Evolutionary conservation across 2,888 invertebrate species (phyloP).

Genomic region (Polyploca ridens): DNA sequence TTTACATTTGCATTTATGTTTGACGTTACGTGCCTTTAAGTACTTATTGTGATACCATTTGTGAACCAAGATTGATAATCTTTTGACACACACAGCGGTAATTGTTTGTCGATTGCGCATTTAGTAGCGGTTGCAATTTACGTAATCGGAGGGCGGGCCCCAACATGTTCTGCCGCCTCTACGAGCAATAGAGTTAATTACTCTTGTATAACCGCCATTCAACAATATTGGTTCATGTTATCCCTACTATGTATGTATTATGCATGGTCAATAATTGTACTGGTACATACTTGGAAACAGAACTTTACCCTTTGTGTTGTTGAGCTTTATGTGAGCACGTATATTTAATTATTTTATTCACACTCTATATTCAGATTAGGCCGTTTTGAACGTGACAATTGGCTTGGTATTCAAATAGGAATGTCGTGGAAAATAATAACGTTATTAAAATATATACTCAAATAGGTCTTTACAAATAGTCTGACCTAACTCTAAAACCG

Average conservation of each 20-base stretch:
- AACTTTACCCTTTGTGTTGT: not conserved
- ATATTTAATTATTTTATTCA: not conserved
- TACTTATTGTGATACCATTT: not conserved
- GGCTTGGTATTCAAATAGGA: no score
- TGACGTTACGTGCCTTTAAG: not conserved
- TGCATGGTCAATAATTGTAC: conserved; percentile 10
- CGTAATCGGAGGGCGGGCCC: conserved; percentile 27
- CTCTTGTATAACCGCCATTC: conserved; percentile 41
- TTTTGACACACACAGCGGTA: conserved; percentile 5
- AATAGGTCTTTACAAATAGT: no score
- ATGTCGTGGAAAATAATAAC: no score
- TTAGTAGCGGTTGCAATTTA: conserved; percentile 30
- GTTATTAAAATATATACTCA: no score
- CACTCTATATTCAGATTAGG: no score
- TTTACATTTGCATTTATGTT: not conserved
- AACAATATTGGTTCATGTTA: conserved; percentile 47
- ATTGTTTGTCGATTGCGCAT: conserved; percentile 20
- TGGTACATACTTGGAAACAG: not conserved
- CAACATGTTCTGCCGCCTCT: conserved; percentile 10
- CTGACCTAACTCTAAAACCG: no score
- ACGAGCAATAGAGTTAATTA: conserved; percentile 51
- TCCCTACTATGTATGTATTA: conserved; percentile 25
- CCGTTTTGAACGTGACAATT: no score
- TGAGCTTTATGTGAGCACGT: not conserved
- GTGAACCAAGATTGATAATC: conserved; percentile 3